These are phyloP conservation scores for Hypsopygia costalis DNA, from an alignment of 2,888 invertebrate genomes.

Conservation along the genomic window DNA sequence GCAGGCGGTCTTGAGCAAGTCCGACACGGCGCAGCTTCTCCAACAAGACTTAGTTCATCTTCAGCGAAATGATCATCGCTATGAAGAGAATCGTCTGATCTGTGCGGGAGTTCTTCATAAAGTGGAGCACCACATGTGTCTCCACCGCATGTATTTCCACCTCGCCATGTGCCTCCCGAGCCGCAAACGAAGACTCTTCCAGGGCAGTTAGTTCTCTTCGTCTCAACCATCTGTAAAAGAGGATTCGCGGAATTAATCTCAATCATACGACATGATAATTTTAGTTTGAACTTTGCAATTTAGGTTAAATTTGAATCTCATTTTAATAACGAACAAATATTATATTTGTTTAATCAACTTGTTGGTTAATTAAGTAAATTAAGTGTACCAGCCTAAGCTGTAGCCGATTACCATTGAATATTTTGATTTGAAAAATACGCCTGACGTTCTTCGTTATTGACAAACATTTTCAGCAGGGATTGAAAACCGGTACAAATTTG, in stretches of 20 bases:
- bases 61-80: conserved; percentile 93
- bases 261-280: conserved; percentile 6
- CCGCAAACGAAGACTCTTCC: conserved; percentile 85
- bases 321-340: background rate
- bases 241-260: background rate
- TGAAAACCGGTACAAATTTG: too few species aligned
- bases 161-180: conserved; percentile 77
- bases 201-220: conserved; percentile 81
- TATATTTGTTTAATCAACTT: background rate
- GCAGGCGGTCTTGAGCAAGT: conserved; percentile 74
- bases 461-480: too few species aligned
- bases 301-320: background rate
- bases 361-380: too few species aligned
- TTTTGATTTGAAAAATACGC: too few species aligned
- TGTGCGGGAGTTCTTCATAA: conserved; percentile 88
- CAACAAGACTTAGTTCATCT: conserved; percentile 85
- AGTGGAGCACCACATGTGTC: conserved; percentile 84
- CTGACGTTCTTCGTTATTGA: too few species aligned
- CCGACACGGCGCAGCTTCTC: conserved; percentile 69
- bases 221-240: conserved; percentile 85
- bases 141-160: conserved; percentile 71
- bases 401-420: too few species aligned
- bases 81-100: conserved; percentile 81
- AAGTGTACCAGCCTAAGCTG: too few species aligned
- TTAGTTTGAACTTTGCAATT: conserved; percentile 1